A percentile compares a stretch with the other conserved stretches of the same genome.
Evolutionary conservation across 1,140 invertebrate species (phyloP).

Genomic region (Stegodyphus mimosarum): DNA sequence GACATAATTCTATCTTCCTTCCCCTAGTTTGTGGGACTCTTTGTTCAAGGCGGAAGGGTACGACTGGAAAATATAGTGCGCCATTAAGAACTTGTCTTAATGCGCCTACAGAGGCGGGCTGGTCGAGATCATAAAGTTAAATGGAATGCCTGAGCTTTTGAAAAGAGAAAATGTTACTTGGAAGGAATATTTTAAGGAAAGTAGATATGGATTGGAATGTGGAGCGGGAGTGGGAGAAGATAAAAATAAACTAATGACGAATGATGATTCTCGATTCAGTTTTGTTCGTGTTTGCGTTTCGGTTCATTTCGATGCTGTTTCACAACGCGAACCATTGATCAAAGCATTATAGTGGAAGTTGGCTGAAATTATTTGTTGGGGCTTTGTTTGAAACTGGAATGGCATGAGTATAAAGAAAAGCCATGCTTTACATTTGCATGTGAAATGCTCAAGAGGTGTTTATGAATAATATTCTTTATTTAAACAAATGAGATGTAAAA

Average conservation of each 20-base stretch:
- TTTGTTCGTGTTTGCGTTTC: neutral
- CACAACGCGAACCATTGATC: no score
- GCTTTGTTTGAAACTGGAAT: no score
- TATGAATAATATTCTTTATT: no score
- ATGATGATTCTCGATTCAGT: neutral
- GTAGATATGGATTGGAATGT: neutral
- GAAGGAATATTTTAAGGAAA: neutral
- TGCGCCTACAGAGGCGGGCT: neutral
- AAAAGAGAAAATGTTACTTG: neutral
- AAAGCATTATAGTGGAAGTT: no score
- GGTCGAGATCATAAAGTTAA: constrained; percentile 20
- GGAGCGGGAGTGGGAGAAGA: neutral
- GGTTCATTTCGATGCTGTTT: neutral
- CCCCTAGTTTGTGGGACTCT: constrained; percentile 13
- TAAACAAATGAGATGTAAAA: no score
- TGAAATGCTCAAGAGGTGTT: no score
- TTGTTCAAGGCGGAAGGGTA: neutral
- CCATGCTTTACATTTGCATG: no score
- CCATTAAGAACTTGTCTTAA: constrained; percentile 26
- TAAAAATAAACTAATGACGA: neutral
- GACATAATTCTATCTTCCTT: constrained; percentile 19
- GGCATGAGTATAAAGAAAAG: no score
- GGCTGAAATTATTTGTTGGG: no score
- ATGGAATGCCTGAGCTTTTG: constrained; percentile 21
- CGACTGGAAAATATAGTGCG: constrained; percentile 29